These are phyloP conservation scores for Arenicola marina DNA, from an alignment of 2,888 invertebrate species.

Conservation along the genomic window DNA sequence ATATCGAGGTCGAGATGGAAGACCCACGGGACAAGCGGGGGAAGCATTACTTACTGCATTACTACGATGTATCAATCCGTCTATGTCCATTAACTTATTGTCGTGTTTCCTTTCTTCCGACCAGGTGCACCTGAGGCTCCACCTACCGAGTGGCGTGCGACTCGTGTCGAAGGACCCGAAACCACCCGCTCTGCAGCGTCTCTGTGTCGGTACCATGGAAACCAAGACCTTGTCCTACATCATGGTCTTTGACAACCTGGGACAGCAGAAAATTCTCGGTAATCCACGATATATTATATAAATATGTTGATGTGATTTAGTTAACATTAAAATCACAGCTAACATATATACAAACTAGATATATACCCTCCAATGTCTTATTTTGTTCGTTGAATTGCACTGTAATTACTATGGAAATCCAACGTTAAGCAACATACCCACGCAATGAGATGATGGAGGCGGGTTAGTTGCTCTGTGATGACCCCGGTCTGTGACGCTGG, in stretches of 20 bases:
- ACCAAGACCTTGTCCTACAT: conserved; percentile 9
- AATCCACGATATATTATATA: too few relatives aligned
- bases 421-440: too few relatives aligned
- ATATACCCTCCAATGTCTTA: too few relatives aligned
- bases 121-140: conserved; percentile 14
- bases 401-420: too few relatives aligned
- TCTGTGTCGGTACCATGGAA: conserved; percentile 26
- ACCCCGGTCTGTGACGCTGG: too few relatives aligned
- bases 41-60: background rate
- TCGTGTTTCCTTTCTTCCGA: too few relatives aligned
- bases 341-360: too few relatives aligned
- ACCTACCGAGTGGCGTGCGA: conserved; percentile 4
- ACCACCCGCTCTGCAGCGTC: background rate
- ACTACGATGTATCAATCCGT: background rate
- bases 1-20: too few relatives aligned
- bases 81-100: background rate
- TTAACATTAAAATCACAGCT: background rate
- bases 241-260: conserved; percentile 15
- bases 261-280: conserved; percentile 25
- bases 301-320: conserved; percentile 3
- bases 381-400: too few relatives aligned
- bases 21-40: too few relatives aligned
- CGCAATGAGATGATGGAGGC: too few relatives aligned
- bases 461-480: too few relatives aligned
- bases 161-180: background rate